Conservation (phyloP, 2,888 invertebrate species). For the Epistrophe eligans region DNA sequence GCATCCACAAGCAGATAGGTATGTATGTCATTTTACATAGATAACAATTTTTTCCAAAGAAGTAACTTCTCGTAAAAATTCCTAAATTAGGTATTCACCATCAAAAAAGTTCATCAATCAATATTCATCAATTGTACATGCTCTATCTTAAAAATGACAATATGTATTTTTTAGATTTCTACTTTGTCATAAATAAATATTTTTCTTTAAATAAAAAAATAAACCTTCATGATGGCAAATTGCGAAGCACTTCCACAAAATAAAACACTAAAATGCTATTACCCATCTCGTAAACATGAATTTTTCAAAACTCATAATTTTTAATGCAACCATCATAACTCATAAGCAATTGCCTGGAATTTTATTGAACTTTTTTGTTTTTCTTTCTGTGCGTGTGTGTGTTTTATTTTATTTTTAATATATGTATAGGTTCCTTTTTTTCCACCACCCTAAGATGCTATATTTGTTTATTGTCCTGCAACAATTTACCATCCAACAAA, state of each 20-base stretch:
- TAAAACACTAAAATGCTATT: slow-evolving; percentile 29
- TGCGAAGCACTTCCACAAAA: background rate
- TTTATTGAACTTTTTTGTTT: background rate
- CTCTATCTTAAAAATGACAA: background rate
- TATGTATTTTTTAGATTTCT: background rate
- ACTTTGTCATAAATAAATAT: background rate
- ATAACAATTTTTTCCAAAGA: too few species aligned
- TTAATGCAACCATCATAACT: slow-evolving; percentile 20
- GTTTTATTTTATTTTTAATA: background rate
- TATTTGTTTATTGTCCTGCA: slow-evolving; percentile 64
- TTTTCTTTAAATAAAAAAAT: background rate
- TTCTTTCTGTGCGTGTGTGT: background rate
- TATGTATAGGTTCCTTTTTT: background rate
- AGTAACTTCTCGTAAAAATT: too few species aligned
- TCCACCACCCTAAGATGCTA: slow-evolving; percentile 5
- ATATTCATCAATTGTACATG: background rate
- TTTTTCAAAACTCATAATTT: slow-evolving; percentile 36
- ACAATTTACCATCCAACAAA: slow-evolving; percentile 63
- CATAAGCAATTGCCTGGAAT: slow-evolving; percentile 24
- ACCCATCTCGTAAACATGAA: slow-evolving; percentile 26
- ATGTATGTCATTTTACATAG: too few species aligned
- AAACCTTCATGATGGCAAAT: background rate
- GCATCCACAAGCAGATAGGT: too few species aligned
- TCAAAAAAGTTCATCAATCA: background rate
- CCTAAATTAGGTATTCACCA: background rate